These are phyloP conservation scores for Drosophila hamatofila DNA, from an alignment of 2,888 invertebrate species.

Conservation along the genomic window DNA sequence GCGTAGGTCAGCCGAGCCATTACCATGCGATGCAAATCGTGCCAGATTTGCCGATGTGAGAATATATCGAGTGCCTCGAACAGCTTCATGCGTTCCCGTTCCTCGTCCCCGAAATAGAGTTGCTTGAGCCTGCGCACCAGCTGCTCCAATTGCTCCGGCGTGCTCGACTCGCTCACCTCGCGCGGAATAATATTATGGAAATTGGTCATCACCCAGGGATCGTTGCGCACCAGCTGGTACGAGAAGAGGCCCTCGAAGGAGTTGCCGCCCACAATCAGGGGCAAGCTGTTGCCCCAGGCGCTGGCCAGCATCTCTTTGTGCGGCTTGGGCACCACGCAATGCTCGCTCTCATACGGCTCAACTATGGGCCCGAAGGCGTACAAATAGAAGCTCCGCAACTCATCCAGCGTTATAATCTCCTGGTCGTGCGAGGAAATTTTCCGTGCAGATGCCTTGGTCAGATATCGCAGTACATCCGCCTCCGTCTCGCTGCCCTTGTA, in stretches of 20 bases:
- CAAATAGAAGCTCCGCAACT: slow-evolving; percentile 67
- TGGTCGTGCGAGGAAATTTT: slow-evolving; percentile 63
- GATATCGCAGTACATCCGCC: slow-evolving; percentile 65
- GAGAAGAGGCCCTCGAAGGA: slow-evolving; percentile 83
- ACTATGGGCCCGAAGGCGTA: slow-evolving; percentile 81
- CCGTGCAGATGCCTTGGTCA: slow-evolving; percentile 54
- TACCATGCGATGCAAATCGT: slow-evolving; percentile 77
- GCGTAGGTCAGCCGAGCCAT: slow-evolving; percentile 73
- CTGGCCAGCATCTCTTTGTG: slow-evolving; percentile 72
- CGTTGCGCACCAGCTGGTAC: slow-evolving; percentile 56
- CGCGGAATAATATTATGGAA: slow-evolving; percentile 83
- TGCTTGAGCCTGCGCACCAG: slow-evolving; percentile 64
- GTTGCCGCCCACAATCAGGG: slow-evolving; percentile 83
- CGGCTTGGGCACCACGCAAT: slow-evolving; percentile 76
- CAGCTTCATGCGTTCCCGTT: slow-evolving; percentile 53
- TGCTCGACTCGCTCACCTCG: slow-evolving; percentile 65
- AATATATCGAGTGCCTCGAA: slow-evolving; percentile 58
- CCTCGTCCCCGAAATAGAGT: slow-evolving; percentile 66
- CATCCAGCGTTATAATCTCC: slow-evolving; percentile 74
- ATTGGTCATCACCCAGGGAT: slow-evolving; percentile 66
- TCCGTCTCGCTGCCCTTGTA: slow-evolving; percentile 83
- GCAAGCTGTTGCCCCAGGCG: slow-evolving; percentile 83
- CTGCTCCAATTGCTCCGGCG: slow-evolving; percentile 47
- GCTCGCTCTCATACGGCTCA: slow-evolving; percentile 80
- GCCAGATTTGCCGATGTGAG: slow-evolving; percentile 79